These are phyloP conservation scores for Drosophila paramelanica DNA, from an alignment of 2,888 invertebrate species.

Conservation along the genomic window DNA sequence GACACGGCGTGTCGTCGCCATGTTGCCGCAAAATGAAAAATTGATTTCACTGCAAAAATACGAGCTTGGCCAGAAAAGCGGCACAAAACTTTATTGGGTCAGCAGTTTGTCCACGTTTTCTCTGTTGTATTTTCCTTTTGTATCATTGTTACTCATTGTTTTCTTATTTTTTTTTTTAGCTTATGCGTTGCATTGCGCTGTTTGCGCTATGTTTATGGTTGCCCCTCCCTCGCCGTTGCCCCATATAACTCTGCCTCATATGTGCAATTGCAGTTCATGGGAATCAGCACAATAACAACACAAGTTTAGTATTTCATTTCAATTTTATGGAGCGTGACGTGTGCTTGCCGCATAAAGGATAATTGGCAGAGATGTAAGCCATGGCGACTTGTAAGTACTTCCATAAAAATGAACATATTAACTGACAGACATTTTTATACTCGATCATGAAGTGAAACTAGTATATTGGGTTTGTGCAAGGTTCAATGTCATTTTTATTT, in stretches of 20 bases:
- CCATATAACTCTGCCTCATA: slow-evolving; percentile 16
- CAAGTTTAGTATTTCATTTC: slow-evolving; percentile 77
- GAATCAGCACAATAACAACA: slow-evolving; percentile 71
- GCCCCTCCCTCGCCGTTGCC: not conserved
- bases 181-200: slow-evolving; percentile 35
- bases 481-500: too few species aligned
- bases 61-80: slow-evolving; percentile 33
- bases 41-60: slow-evolving; percentile 72
- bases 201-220: slow-evolving; percentile 62
- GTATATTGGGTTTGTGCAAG: too few species aligned
- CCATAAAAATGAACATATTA: slow-evolving; percentile 27
- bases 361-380: slow-evolving; percentile 58
- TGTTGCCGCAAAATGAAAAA: slow-evolving; percentile 72
- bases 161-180: slow-evolving; percentile 17
- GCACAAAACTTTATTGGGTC: slow-evolving; percentile 67
- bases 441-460: too few species aligned
- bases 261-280: slow-evolving; percentile 78
- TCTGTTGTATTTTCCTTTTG: slow-evolving; percentile 16
- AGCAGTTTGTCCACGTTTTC: slow-evolving; percentile 40
- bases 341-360: slow-evolving; percentile 64
- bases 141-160: not conserved
- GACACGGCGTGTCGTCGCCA: slow-evolving; percentile 46
- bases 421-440: not conserved
- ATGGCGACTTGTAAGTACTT: slow-evolving; percentile 31
- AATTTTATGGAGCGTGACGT: slow-evolving; percentile 74